Conservation (phyloP, 1,140 invertebrate genomes). For the Caerostris darwini region DNA sequence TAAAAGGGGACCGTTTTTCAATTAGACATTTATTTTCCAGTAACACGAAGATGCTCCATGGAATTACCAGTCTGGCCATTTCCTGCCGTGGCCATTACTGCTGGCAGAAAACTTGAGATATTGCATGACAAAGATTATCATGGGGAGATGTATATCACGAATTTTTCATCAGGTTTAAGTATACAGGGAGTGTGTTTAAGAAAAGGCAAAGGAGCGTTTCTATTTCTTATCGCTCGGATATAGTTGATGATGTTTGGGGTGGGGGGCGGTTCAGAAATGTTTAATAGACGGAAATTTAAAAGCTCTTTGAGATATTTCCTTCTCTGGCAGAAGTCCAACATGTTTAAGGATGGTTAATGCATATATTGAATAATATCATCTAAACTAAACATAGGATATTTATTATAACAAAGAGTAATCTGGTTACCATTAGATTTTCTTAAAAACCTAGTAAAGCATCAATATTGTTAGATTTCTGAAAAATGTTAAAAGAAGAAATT, state of each 20-base stretch:
- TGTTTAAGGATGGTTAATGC: background rate
- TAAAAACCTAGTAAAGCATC: no score
- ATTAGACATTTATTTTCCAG: slow-evolving; percentile 50
- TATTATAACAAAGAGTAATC: no score
- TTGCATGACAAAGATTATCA: slow-evolving; percentile 29
- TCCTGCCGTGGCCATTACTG: background rate
- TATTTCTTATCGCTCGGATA: background rate
- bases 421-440: no score
- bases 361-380: background rate
- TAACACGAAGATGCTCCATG: background rate
- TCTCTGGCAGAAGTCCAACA: background rate
- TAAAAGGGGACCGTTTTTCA: slow-evolving; percentile 65
- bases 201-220: background rate
- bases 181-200: background rate
- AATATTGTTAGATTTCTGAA: no score
- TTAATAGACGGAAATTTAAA: background rate
- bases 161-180: slow-evolving; percentile 33
- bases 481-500: no score
- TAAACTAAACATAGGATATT: background rate
- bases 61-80: slow-evolving; percentile 15
- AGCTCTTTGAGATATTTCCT: background rate
- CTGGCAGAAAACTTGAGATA: background rate
- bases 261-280: background rate
- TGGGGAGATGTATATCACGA: slow-evolving; percentile 4
- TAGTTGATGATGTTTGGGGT: background rate